Percentiles rank a stretch among this genome's conserved stretches.
Evolutionary conservation across 2,888 invertebrate species (phyloP).

Genomic region (Diogma glabrata): DNA sequence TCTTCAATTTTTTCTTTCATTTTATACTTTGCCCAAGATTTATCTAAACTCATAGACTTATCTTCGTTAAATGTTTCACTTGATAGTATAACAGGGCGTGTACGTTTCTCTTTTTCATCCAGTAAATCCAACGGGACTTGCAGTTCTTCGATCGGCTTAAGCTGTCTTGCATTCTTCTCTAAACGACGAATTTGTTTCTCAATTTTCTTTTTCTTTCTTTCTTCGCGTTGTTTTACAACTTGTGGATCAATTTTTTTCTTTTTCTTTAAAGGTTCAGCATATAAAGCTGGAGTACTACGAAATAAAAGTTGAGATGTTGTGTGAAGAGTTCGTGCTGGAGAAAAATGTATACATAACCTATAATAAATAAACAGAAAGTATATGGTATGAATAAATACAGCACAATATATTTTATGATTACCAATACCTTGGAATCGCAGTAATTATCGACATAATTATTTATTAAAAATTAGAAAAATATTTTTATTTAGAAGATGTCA

Average conservation of each 20-base stretch:
- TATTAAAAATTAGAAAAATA: too few relatives aligned
- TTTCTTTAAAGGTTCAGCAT: constrained; percentile 79
- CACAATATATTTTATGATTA: too few relatives aligned
- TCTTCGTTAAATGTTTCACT: constrained; percentile 52
- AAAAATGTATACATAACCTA: constrained; percentile 3
- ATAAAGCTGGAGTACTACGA: constrained; percentile 26
- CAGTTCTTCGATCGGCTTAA: constrained; percentile 84
- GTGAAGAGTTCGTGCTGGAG: background rate
- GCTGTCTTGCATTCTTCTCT: constrained; percentile 65
- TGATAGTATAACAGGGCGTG: constrained; percentile 41
- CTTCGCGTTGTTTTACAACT: constrained; percentile 67
- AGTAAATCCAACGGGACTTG: constrained; percentile 58
- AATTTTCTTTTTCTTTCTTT: constrained; percentile 65
- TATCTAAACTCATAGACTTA: constrained; percentile 49
- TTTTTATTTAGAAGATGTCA: too few relatives aligned
- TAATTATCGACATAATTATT: too few relatives aligned
- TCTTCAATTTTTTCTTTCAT: constrained; percentile 50
- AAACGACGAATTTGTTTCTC: constrained; percentile 78
- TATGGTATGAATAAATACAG: too few relatives aligned
- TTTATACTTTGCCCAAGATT: constrained; percentile 67
- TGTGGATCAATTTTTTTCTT: constrained; percentile 77
- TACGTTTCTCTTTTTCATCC: constrained; percentile 51
- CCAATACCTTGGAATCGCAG: too few relatives aligned
- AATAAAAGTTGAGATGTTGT: background rate
- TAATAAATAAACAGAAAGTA: background rate